Evolutionary conservation across 1,140 invertebrate species (phyloP).

Genomic region (Nephila pilipes): DNA sequence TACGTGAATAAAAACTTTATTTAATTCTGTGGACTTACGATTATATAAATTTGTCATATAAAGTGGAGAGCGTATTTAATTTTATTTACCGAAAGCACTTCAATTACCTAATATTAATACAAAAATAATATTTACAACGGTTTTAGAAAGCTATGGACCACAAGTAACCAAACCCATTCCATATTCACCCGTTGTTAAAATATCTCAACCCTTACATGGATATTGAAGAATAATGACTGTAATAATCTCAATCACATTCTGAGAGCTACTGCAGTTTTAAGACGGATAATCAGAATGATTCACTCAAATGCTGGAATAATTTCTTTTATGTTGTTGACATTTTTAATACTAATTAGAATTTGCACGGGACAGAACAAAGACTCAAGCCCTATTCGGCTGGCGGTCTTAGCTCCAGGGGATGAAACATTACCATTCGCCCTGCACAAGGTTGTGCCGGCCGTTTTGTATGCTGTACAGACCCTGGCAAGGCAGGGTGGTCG

Average conservation of each 20-base stretch:
- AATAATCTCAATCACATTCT: background rate
- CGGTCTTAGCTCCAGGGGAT: slow-evolving; percentile 86
- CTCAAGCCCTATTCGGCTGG: slow-evolving; percentile 80
- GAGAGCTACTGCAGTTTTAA: background rate
- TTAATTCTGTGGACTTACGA: too few relatives aligned
- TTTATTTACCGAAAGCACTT: too few relatives aligned
- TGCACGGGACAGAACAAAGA: background rate
- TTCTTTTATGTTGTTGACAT: background rate
- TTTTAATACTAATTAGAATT: background rate
- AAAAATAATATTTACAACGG: too few relatives aligned
- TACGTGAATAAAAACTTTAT: background rate
- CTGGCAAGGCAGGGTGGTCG: slow-evolving; percentile 85
- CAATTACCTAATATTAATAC: too few relatives aligned
- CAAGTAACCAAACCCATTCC: background rate
- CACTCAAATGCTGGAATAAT: too few relatives aligned
- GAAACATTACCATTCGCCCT: slow-evolving; percentile 86
- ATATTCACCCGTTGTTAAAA: background rate
- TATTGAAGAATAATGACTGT: background rate
- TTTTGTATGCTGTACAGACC: slow-evolving; percentile 86
- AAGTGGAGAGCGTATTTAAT: too few relatives aligned
- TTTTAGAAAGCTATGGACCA: too few relatives aligned
- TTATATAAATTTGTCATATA: too few relatives aligned
- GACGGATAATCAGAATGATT: background rate
- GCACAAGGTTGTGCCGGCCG: slow-evolving; percentile 87
- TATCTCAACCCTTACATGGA: background rate